A percentile compares a stretch with the other conserved stretches of the same genome.
Conservation (phyloP, 2,113 vertebrate species). For the Oncorhynchus keta region DNA sequence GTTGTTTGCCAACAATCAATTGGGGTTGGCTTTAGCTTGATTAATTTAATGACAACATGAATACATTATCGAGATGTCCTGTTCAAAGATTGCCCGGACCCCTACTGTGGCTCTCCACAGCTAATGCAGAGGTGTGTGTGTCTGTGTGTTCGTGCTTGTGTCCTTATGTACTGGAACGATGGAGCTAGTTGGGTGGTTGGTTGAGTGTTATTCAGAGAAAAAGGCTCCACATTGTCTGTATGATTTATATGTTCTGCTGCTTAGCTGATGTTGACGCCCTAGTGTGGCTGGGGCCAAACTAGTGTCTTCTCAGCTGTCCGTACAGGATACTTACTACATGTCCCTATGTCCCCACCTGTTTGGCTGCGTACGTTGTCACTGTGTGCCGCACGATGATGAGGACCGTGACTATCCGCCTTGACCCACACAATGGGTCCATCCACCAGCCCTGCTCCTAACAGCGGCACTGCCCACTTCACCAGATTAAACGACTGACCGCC, state of each 20-base stretch:
- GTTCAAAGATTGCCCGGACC: background rate
- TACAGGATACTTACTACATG: no score
- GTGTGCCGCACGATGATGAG: constrained; percentile 10
- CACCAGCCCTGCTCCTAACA: constrained; percentile 24
- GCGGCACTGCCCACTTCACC: constrained; percentile 22
- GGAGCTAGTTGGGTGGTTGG: background rate
- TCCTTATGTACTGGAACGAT: background rate
- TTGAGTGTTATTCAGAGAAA: background rate
- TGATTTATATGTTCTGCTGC: constrained; percentile 9
- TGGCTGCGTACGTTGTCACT: background rate
- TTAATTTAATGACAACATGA: constrained; percentile 10
- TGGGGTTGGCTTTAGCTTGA: background rate
- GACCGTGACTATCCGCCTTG: constrained; percentile 35
- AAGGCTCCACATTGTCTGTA: background rate
- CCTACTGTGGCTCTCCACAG: background rate
- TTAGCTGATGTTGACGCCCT: constrained; percentile 1
- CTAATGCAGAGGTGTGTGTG: background rate
- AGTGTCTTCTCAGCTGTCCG: background rate
- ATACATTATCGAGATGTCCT: constrained; percentile 7
- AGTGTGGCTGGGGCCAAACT: background rate
- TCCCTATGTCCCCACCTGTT: background rate
- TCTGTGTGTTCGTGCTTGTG: background rate
- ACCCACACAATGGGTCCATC: constrained; percentile 10
- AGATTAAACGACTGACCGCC: constrained; percentile 36
- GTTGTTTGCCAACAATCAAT: background rate